Base-by-base conservation (phyloP, 2,888 invertebrate genomes). In the Craniophora ligustri region DNA sequence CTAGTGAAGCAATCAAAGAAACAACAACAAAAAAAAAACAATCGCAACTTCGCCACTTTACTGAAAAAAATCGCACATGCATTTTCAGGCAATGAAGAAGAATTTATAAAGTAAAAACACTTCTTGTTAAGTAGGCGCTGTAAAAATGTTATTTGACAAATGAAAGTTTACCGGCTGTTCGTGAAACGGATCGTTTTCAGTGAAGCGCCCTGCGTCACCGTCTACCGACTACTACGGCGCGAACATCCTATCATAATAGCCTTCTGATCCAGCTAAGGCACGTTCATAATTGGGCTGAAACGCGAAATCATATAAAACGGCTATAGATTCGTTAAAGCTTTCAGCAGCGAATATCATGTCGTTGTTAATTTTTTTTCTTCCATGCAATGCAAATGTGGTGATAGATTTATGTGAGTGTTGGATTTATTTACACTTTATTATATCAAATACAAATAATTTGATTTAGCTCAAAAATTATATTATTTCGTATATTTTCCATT, bases 211-310 rank as follows among this genome's bases (percentile, higher is more conserved):
- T 72, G 68, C 82, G 78, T 56, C 81, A 79, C 76, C 71, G 79
- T 81, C 83, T 78, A 80, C 78, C 76, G 80, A 65, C 78, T 80
- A 84, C 86, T 86, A 84, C 83, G 72, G 79, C 76, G 78, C 76
- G 74, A 82, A 78, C 74, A 78, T 74, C 76, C 74, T 76, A 84
- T 85, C 81, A 83, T 86, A 84, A 84, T 82, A 87, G 79, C 82
- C 79, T 79, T 77, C 74, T 75, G 77, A 76, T 74, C 72, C 63
- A 45, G 56, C 69, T 69, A 81, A 68, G 81, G 75, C 80, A 68
- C 75, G 79, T 78, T 62, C 78, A 79, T 73, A 68, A 72, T 72
- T 61, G 50, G 55, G 46, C 51, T 65, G 51, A 56, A 32, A 50
- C 49, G 49, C 45, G 54, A 66, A 53, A 63, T 38, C 58, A 45